Percentiles rank a stretch among this genome's conserved stretches.
Evolutionary conservation across 2,113 vertebrate species (phyloP).

Genomic region (Mirounga angustirostris): DNA sequence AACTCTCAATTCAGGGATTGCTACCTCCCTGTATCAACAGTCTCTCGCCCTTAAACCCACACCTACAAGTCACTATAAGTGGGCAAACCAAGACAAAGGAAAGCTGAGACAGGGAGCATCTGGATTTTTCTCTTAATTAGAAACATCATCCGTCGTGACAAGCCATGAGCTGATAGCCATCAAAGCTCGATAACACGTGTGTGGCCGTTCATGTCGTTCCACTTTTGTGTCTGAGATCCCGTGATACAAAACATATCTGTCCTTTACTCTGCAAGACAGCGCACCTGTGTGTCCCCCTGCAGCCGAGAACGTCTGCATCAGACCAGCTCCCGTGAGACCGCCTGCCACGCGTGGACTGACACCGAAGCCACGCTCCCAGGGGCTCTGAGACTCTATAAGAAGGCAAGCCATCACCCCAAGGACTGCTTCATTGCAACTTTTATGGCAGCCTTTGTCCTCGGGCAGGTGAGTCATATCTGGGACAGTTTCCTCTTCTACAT

Average conservation of each 20-base stretch:
- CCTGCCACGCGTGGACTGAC: neutral
- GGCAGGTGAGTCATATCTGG: neutral
- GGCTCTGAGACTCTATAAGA: neutral
- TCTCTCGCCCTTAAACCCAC: neutral
- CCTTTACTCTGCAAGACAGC: neutral
- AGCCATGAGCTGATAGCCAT: neutral
- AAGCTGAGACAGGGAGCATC: neutral
- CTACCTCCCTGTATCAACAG: neutral
- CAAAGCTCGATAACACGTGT: too few species aligned
- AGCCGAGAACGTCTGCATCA: neutral
- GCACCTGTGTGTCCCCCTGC: too few species aligned
- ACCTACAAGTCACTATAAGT: neutral
- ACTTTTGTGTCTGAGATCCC: neutral
- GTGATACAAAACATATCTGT: too few species aligned
- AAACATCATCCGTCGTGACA: neutral
- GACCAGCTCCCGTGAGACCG: neutral
- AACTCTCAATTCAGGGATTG: neutral
- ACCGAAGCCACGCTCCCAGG: neutral
- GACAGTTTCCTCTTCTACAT: neutral
- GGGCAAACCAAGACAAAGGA: neutral
- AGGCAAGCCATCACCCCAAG: neutral
- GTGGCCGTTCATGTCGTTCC: rapidly evolving
- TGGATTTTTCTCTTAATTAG: neutral
- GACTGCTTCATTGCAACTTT: neutral
- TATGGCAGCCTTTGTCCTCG: neutral